phyloP scores from a whole-genome alignment of 2,113 vertebrate species.

The Sebastes fasciatus region DNA sequence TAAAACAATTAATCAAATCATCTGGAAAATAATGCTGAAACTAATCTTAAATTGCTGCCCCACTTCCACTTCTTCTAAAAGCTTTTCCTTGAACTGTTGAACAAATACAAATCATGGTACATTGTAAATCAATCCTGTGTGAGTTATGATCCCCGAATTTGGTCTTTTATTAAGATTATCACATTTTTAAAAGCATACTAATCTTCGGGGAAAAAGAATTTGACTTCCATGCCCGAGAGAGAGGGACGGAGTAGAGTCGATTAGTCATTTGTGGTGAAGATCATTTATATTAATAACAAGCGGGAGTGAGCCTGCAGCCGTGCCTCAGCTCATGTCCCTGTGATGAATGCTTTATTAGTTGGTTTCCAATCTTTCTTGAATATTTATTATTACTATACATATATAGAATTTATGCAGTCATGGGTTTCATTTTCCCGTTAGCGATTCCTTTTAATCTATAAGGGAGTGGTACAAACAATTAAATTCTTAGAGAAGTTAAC shows the following conservation, averaged over 20 bases:
- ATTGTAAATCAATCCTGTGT: constrained; percentile 37
- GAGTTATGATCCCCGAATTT: constrained; percentile 34
- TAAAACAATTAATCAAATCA: neutral
- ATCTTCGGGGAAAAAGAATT: constrained; percentile 47
- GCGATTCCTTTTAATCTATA: constrained; percentile 56
- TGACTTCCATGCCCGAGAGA: constrained; percentile 48
- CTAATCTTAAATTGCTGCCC: neutral
- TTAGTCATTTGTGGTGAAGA: constrained; percentile 67
- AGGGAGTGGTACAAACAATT: constrained; percentile 35
- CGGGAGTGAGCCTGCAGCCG: constrained; percentile 61
- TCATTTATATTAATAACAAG: constrained; percentile 77
- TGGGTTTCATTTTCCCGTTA: constrained; percentile 55
- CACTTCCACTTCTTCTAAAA: constrained; percentile 30
- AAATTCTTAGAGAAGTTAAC: constrained; percentile 41
- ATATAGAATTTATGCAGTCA: constrained; percentile 64
- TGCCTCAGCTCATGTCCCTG: constrained; percentile 58
- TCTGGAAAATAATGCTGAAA: neutral
- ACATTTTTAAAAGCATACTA: constrained; percentile 32
- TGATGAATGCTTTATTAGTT: constrained; percentile 78
- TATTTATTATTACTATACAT: constrained; percentile 71
- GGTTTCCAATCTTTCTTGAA: constrained; percentile 66
- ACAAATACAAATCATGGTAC: constrained; percentile 14
- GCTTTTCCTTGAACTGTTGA: neutral
- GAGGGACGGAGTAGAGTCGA: constrained; percentile 47
- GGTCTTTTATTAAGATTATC: constrained; percentile 48